Conservation (phyloP, 2,888 invertebrate species). For the Stenchaetothrips biformis region DNA sequence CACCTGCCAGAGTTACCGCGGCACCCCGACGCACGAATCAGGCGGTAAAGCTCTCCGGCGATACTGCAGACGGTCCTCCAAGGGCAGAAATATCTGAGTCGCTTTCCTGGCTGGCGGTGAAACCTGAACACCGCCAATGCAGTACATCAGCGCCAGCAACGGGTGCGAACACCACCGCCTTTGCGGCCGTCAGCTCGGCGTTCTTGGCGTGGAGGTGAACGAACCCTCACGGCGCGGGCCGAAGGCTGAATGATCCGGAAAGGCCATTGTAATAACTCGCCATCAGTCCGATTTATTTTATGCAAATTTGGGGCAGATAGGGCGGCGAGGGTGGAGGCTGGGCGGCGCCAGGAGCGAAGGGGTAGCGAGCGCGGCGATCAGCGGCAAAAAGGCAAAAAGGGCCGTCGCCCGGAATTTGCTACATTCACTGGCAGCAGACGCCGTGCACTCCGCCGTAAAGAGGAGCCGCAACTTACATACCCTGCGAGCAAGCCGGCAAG, state of each 20-base stretch:
- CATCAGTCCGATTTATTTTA: constrained; percentile 1
- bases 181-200: background rate
- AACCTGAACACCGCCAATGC: too few relatives aligned
- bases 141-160: too few relatives aligned
- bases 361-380: background rate
- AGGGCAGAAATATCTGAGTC: too few relatives aligned
- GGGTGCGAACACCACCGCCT: background rate
- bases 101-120: too few relatives aligned
- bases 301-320: background rate
- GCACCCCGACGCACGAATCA: too few relatives aligned
- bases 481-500: too few relatives aligned
- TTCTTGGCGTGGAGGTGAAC: background rate
- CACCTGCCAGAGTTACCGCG: background rate
- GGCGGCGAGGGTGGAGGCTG: background rate
- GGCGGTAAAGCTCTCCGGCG: too few relatives aligned
- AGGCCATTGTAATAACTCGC: background rate
- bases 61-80: too few relatives aligned
- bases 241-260: background rate
- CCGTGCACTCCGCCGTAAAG: too few relatives aligned
- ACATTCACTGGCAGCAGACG: too few relatives aligned
- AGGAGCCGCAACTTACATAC: too few relatives aligned
- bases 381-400: background rate
- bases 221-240: background rate
- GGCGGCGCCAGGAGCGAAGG: background rate
- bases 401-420: background rate